Evolutionary conservation across 2,797 vertebrate genomes (phyloP), one percentile per base, ranked within the genome.

Genomic region (Acanthornis magna): DNA sequence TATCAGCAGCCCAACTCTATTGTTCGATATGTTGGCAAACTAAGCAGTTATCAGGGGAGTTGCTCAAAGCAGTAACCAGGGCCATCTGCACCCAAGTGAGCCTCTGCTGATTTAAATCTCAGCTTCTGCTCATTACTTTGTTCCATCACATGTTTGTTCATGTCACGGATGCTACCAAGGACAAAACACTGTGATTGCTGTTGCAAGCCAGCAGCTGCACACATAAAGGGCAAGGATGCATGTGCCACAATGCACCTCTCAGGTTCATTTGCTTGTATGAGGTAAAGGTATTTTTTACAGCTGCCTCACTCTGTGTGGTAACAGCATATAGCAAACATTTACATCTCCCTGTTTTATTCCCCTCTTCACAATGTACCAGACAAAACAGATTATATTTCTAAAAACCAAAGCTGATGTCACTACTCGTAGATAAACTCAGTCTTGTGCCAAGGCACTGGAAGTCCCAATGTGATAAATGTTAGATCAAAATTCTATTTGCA

Each of bases 1-100:
- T 98, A 98, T 98, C 89, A 96, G 87, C 43, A 13, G 82, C 72
- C 81, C 89, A 48, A 45, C 54, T 86, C 86, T 47, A 66, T 57
- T 79, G 85, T 70, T 67, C 47, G 86, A 57, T 75, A 74, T 4
- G 12, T 74, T 50, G 51, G 93, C 81, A 92, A 94, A 80, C 83
- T 34, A 45, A 16, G 50, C 71, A 51, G 36, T 34, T 77, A 83
- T 51, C 6, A 4, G 42, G 43, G 50, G 72, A 88, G 73, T 6
- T 88, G 84, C 53, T 86, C 45, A 4, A 88, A 95, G 65, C 48
- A 1, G 11, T 66, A 79, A 81, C 42, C 1, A 3, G 87, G 70
- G 76, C 87, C 91, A 94, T 86, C 55, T 70, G 78, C 68, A 93
- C 74, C 34, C n/a, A 21, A 34, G 19, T 34, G 50, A 91, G 51